Conservation (phyloP, 2,797 vertebrate species). For the Borostomias antarcticus region DNA sequence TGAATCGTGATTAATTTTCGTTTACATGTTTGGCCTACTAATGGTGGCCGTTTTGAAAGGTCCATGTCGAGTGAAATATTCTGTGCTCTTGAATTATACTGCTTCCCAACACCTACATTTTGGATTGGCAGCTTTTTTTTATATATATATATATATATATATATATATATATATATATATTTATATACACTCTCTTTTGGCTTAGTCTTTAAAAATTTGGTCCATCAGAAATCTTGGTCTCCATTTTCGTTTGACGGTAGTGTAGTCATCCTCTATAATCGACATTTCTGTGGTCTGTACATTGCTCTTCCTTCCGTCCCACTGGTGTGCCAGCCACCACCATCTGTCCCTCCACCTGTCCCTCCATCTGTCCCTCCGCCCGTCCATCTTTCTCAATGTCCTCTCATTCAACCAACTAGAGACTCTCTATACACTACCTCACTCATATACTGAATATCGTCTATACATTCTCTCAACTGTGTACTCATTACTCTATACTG, state of each 20-base stretch:
- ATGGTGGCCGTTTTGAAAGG: conserved; percentile 4
- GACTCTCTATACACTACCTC: neutral
- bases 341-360: neutral
- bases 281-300: neutral
- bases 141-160: too few relatives aligned
- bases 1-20: too few relatives aligned
- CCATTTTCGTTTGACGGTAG: conserved; percentile 3
- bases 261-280: conserved; percentile 39
- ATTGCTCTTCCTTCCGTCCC: neutral
- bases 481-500: conserved; percentile 39
- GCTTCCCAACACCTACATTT: neutral
- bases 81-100: too few relatives aligned
- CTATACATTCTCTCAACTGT: conserved; percentile 47
- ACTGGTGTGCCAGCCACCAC: neutral
- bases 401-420: conserved; percentile 8
- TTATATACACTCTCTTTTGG: neutral
- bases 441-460: conserved; percentile 41
- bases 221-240: conserved; percentile 50
- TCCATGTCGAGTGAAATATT: neutral
- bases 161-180: neutral
- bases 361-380: conserved; percentile 29
- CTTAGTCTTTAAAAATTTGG: conserved; percentile 43
- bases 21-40: conserved; percentile 15
- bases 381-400: conserved; percentile 24
- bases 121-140: neutral